Conservation (phyloP, 2,113 vertebrate genomes). For the Balaeniceps rex region DNA sequence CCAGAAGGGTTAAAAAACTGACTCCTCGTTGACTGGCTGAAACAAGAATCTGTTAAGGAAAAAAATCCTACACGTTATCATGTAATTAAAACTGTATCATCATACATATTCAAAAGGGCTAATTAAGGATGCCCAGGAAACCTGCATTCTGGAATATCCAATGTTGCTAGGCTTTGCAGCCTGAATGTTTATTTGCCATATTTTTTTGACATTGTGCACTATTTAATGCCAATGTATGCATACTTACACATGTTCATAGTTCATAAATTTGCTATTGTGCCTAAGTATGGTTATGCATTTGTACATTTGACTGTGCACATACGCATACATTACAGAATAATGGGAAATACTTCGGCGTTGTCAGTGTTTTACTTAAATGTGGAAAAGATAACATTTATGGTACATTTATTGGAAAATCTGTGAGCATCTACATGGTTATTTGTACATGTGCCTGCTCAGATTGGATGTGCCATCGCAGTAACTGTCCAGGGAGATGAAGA, state of each 20-base stretch:
- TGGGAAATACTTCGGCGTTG: neutral
- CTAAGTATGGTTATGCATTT: neutral
- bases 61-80: neutral
- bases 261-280: neutral
- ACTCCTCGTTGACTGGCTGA: neutral
- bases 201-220: neutral
- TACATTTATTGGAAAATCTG: neutral
- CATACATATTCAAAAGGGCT: neutral
- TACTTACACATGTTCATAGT: neutral
- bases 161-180: neutral
- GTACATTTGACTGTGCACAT: neutral
- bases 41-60: neutral
- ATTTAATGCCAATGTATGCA: neutral
- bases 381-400: neutral
- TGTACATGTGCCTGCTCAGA: neutral
- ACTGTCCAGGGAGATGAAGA: neutral
- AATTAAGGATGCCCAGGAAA: neutral
- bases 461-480: neutral
- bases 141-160: neutral
- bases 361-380: neutral
- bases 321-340: neutral
- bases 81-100: neutral
- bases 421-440: neutral
- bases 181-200: neutral
- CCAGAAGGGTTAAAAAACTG: neutral